Base-by-base conservation (phyloP, 2,888 invertebrate genomes). In the Anoplius nigerrimus region DNA sequence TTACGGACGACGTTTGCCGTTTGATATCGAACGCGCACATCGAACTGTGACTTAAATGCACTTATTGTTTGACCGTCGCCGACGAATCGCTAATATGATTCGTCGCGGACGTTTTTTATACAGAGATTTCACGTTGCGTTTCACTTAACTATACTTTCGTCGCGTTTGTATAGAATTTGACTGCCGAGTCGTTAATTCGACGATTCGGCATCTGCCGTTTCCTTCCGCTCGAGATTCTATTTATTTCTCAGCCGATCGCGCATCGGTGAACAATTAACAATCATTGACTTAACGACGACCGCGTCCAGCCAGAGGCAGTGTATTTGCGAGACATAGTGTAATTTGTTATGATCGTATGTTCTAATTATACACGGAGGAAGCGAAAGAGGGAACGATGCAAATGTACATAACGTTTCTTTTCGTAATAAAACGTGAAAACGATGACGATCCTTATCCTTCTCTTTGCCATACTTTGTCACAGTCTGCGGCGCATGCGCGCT, bases 401-500 rank as follows among this genome's bases (percentile, higher is more conserved):
- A 71, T 84, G 83, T 85, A 84, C 75, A 85, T 85, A 84, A 79
- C 62, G 76, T 77, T 34, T 82, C 66, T 74, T 84, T 84, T 86
- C 75, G 21, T 84, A 86, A 83, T 84, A 84, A 85, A 86, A 83
- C 24, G 16, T 46, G 58, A 18, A 59, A 58, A 73, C 72, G 51
- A 46, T 13, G 2, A 56, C 15, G 51, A 11, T 53, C 1, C 54
- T 34, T 54, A 43, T 2, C 3, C 16, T 21, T 45, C 22, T 0
- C 20, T 45, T 21, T 46, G 42, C 43, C 16, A 24, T 0, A 21
- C 18, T 42, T n/a, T 16, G 20, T n/a, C 21, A 11, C n/a, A 3
- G 13, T 21, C 18, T 60, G 27, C 2, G n/a, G 6, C 15, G 16
- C 21, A 34, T 22, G 27, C 48, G 4, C n/a, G 16, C 5, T 8